Evolutionary conservation across 2,113 vertebrate species (phyloP).

Genomic region (Asarcornis scutulata): DNA sequence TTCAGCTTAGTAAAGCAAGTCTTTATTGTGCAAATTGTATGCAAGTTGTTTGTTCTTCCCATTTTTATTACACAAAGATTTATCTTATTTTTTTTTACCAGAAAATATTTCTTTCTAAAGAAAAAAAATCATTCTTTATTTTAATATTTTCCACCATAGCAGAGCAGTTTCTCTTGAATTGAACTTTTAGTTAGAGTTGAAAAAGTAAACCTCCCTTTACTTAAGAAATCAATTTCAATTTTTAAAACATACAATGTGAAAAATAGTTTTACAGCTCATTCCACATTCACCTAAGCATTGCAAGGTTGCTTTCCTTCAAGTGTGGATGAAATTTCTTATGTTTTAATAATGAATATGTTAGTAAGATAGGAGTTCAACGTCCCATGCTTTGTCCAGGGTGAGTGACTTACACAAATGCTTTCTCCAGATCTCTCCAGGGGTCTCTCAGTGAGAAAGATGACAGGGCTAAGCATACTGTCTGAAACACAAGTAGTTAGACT

Average conservation of each 20-base stretch:
- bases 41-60: slow-evolving; percentile 26
- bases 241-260: slow-evolving; percentile 37
- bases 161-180: slow-evolving; percentile 37
- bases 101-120: background rate
- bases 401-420: slow-evolving; percentile 55
- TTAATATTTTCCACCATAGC: background rate
- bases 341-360: slow-evolving; percentile 45
- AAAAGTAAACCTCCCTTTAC: slow-evolving; percentile 25
- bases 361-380: slow-evolving; percentile 33
- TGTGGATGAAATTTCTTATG: slow-evolving; percentile 40
- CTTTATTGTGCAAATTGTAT: slow-evolving; percentile 34
- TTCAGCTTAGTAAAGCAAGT: slow-evolving; percentile 26
- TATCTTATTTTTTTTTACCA: background rate
- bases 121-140: background rate
- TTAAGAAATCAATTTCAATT: slow-evolving; percentile 53
- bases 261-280: slow-evolving; percentile 44
- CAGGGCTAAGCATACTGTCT: background rate
- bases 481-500: background rate
- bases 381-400: slow-evolving; percentile 52
- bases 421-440: slow-evolving; percentile 33
- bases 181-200: slow-evolving; percentile 37
- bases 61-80: slow-evolving; percentile 33
- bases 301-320: slow-evolving; percentile 63
- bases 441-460: background rate
- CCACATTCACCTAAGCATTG: slow-evolving; percentile 25